Evolutionary conservation across 2,888 invertebrate genomes (phyloP).

Genomic region (Diploptera punctata): DNA sequence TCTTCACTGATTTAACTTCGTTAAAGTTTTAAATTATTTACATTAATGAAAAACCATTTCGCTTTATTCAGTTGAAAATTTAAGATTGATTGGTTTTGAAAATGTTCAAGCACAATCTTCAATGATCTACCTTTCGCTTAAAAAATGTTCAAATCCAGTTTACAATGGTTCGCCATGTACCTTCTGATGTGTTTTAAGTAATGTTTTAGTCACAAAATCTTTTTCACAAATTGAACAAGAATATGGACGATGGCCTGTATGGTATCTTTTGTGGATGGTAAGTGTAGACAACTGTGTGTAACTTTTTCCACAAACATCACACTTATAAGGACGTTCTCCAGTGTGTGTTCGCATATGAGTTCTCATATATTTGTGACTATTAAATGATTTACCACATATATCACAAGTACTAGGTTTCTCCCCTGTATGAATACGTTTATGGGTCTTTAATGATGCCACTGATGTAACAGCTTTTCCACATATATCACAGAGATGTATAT

Average conservation of each 20-base stretch:
- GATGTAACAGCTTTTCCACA: conserved; percentile 41
- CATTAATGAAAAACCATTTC: too few species aligned
- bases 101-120: too few species aligned
- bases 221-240: conserved; percentile 25
- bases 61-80: too few species aligned
- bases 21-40: too few species aligned
- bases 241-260: conserved; percentile 36
- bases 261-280: conserved; percentile 52
- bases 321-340: too few species aligned
- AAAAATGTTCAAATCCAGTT: too few species aligned
- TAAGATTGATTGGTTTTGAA: too few species aligned
- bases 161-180: not conserved
- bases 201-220: conserved; percentile 33
- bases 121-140: too few species aligned
- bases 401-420: conserved; percentile 42
- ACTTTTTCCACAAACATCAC: conserved; percentile 49
- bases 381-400: conserved; percentile 39
- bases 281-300: conserved; percentile 54
- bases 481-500: conserved; percentile 29
- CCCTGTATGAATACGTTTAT: conserved; percentile 39
- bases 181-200: conserved; percentile 33
- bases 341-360: conserved; percentile 48
- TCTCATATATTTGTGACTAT: conserved; percentile 45
- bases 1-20: too few species aligned
- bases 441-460: conserved; percentile 35